Percentiles rank a stretch among this genome's conserved stretches.
Evolutionary conservation across 2,797 vertebrate species (phyloP).

Genomic region (Alectoris magna): DNA sequence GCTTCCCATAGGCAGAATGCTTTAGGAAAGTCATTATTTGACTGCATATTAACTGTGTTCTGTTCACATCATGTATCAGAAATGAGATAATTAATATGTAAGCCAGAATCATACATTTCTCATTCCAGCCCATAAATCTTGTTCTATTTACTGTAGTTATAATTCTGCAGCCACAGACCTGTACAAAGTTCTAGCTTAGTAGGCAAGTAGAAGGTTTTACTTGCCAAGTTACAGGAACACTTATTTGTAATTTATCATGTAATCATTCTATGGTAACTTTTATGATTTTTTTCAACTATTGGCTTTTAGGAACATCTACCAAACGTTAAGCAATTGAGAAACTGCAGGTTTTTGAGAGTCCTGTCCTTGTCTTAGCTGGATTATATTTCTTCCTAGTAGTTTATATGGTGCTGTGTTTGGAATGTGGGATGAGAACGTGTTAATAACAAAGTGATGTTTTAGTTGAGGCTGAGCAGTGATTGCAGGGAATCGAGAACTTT

Average conservation of each 20-base stretch:
- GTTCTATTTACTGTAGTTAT: neutral
- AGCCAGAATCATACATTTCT: neutral
- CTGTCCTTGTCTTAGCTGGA: neutral
- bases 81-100: neutral
- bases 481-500: too few relatives aligned
- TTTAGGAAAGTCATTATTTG: neutral
- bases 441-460: neutral
- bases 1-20: neutral
- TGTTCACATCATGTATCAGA: neutral
- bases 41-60: neutral
- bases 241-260: neutral
- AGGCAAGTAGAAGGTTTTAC: neutral
- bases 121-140: neutral
- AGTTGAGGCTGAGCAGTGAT: neutral
- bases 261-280: neutral
- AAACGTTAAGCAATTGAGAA: neutral
- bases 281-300: neutral
- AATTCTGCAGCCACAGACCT: neutral
- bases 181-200: neutral
- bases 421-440: neutral
- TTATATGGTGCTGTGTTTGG: neutral
- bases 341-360: neutral
- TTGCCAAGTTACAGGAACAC: neutral
- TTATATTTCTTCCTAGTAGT: neutral
- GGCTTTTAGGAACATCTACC: neutral